These are phyloP conservation scores for Sclerodermus sp. DNA, from an alignment of 2,888 invertebrate genomes.

Conservation along the genomic window DNA sequence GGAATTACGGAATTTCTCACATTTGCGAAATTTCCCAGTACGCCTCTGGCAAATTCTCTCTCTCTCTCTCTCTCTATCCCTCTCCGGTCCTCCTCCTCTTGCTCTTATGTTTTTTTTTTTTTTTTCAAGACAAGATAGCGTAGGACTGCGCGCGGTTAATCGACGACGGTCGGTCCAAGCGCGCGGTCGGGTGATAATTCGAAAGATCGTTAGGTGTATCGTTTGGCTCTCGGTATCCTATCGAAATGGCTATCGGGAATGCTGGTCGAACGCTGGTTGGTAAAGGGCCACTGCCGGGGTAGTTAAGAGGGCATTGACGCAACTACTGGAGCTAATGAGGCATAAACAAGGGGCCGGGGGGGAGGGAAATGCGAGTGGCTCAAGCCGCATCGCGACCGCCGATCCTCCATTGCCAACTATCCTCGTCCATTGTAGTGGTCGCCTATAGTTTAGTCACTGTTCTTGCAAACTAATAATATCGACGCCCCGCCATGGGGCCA, in stretches of 20 bases:
- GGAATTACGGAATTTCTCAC: too few relatives aligned
- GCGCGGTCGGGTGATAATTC: too few relatives aligned
- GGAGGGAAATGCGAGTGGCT: constrained; percentile 18
- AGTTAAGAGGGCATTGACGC: constrained; percentile 44
- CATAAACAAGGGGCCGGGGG: constrained; percentile 38
- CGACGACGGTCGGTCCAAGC: too few relatives aligned
- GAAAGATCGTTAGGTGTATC: constrained; percentile 1
- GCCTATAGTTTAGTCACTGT: constrained; percentile 40
- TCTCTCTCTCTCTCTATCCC: too few relatives aligned
- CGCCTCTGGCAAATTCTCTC: too few relatives aligned
- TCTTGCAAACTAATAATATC: constrained; percentile 46
- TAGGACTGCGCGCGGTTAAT: too few relatives aligned
- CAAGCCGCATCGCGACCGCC: constrained; percentile 23
- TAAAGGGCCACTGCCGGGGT: constrained; percentile 28
- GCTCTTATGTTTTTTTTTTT: too few relatives aligned
- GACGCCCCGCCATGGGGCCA: too few relatives aligned
- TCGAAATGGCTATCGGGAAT: not conserved
- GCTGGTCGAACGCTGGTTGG: not conserved
- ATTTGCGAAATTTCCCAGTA: too few relatives aligned
- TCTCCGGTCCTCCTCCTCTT: too few relatives aligned
- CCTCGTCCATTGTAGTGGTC: constrained; percentile 34
- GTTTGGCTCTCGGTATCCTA: not conserved
- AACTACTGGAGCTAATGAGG: constrained; percentile 48
- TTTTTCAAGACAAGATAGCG: too few relatives aligned
- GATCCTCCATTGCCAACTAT: constrained; percentile 20